phyloP scores from a whole-genome alignment of 2,888 invertebrate species.

The Cryptops parisi region DNA sequence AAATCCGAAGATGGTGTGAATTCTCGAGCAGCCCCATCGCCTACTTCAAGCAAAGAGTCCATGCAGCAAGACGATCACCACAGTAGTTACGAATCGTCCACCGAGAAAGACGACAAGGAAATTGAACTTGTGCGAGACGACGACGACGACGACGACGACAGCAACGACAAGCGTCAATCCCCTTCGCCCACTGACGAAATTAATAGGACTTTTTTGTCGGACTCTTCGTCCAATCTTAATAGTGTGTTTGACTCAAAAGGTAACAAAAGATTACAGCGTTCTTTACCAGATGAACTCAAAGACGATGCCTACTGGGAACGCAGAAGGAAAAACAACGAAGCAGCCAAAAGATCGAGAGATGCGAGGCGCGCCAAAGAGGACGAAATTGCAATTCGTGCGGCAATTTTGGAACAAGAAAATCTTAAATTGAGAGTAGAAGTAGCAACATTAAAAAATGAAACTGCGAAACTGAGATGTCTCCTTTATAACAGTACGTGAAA shows the following conservation, averaged over 20 bases:
- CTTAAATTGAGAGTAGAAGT: slow-evolving; percentile 56
- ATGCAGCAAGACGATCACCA: too few relatives aligned
- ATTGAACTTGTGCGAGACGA: not conserved
- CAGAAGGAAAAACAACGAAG: slow-evolving; percentile 80
- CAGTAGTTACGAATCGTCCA: not conserved
- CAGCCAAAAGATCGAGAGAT: slow-evolving; percentile 87
- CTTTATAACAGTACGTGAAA: slow-evolving; percentile 32
- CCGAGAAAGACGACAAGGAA: not conserved
- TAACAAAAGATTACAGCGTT: slow-evolving; percentile 22
- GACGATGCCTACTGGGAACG: slow-evolving; percentile 79
- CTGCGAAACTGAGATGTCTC: slow-evolving; percentile 42
- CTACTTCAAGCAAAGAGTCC: not conserved
- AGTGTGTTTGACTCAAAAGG: not conserved
- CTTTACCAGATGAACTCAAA: slow-evolving; percentile 35
- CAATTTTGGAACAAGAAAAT: slow-evolving; percentile 74
- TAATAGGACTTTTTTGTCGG: not conserved
- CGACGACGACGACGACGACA: not conserved
- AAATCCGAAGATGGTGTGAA: not conserved
- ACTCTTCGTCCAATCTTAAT: not conserved
- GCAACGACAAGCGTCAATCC: not conserved
- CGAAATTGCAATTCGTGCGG: slow-evolving; percentile 74
- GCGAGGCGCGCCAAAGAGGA: slow-evolving; percentile 79
- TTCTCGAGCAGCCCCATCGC: not conserved
- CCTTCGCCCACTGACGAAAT: not conserved
- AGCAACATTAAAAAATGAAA: slow-evolving; percentile 47